Evolutionary conservation across 2,888 invertebrate genomes (phyloP), one percentile per base, ranked within the genome.

Genomic region (Dicycla oo): DNA sequence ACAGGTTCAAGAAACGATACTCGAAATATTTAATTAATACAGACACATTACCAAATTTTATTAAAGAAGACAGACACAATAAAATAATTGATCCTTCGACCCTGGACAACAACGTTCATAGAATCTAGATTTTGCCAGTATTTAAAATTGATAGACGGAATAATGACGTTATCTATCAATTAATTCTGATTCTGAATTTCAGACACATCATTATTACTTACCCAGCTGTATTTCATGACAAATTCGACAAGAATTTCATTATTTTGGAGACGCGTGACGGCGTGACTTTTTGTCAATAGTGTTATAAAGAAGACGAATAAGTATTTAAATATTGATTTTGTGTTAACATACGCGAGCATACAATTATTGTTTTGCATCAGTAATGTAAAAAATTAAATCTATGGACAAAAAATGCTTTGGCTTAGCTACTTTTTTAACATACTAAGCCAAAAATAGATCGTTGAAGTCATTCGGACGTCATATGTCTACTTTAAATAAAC

Each of bases 401-500:
- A 43, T 57, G 3, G n/a, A 34, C 18, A 15, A 23, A 64, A 13
- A 58, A 47, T 45, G 20, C 38, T 66, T 58, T 61, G 13, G 3
- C 18, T 13, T 43, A 34, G 3, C 34, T 51, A 26, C n/a, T 45
- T 54, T 66, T 51, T 34, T 40, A 60, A 58, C 15, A 7, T 8
- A 43, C 40, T 47, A 34, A 23, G 61, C 56, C 71, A 56, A 71
- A 77, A 78, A 78, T 78, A 78, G 58, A 56, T 18, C 18, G 60
- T 53, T 78, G 79, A 67, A 56, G 51, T 78, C 73, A 79, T 67
- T 56, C 30, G 4, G 15, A 56, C 56, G 4, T 45, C 60, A 51
- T 66, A 45, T 54, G 53, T 80, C 53, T 72, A 49, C 63, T 79
- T 78, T 78, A 64, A 82, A 79, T 82, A 67, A 61, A 72, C 54